These are phyloP conservation scores for Armadillidium nasatum DNA, from an alignment of 1,140 invertebrate genomes.

Conservation along the genomic window DNA sequence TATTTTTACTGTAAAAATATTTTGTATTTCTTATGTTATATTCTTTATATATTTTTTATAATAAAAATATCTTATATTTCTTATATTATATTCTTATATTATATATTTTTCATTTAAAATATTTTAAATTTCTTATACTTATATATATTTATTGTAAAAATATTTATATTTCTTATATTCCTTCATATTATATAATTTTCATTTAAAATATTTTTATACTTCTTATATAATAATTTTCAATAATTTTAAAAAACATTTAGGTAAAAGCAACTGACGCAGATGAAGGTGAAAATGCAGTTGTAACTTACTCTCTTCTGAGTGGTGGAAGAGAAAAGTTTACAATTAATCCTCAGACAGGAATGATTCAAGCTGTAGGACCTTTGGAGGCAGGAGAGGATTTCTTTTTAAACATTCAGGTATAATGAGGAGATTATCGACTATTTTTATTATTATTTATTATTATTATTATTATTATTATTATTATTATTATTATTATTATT, in stretches of 20 bases:
- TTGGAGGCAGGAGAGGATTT: constrained; percentile 80
- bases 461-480: background rate
- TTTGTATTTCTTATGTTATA: too few species aligned
- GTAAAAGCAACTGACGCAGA: constrained; percentile 78
- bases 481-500: too few species aligned
- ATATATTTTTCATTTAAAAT: too few species aligned
- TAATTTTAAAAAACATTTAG: constrained; percentile 48
- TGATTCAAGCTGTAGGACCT: constrained; percentile 62
- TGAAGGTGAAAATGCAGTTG: constrained; percentile 71
- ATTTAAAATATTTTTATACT: background rate
- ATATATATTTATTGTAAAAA: too few species aligned
- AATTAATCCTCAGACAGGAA: constrained; percentile 72
- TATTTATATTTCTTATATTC: too few species aligned
- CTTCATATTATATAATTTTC: too few species aligned
- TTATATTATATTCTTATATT: too few species aligned
- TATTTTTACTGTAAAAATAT: too few species aligned
- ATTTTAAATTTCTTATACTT: too few species aligned
- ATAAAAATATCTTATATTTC: too few species aligned
- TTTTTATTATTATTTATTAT: background rate
- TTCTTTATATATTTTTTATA: too few species aligned
- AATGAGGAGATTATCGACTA: background rate
- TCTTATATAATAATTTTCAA: background rate
- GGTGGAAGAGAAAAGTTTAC: constrained; percentile 78
- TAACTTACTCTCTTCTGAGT: constrained; percentile 79
- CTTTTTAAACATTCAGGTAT: constrained; percentile 77